A percentile compares a stretch with the other conserved stretches of the same genome.
phyloP scores from a whole-genome alignment of 2,888 invertebrate genomes.

The Byasa hedistus region DNA sequence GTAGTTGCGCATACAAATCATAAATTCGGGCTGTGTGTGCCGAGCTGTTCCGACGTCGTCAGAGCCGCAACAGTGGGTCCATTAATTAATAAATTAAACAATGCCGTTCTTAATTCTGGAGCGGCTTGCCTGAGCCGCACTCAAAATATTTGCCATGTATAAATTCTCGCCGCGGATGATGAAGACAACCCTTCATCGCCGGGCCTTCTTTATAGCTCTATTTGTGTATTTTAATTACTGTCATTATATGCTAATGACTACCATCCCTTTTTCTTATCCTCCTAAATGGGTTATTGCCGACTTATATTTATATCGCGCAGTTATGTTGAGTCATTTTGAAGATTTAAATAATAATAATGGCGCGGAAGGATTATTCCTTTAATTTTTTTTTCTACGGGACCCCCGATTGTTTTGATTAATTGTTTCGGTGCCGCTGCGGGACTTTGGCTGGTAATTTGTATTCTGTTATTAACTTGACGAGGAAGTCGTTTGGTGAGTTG shows the following conservation, averaged over 20 bases:
- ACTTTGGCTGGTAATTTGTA: constrained; percentile 69
- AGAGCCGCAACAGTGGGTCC: constrained; percentile 65
- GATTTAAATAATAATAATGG: constrained; percentile 76
- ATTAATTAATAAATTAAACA: constrained; percentile 80
- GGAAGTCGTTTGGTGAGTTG: constrained; percentile 66
- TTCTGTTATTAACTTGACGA: constrained; percentile 73
- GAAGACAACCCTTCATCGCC: constrained; percentile 78
- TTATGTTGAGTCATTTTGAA: constrained; percentile 66
- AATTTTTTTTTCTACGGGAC: constrained; percentile 55
- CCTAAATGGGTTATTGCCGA: constrained; percentile 77
- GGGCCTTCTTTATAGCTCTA: constrained; percentile 82
- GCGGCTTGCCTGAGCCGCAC: constrained; percentile 63
- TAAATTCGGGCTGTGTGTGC: constrained; percentile 32
- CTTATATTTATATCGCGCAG: constrained; percentile 73
- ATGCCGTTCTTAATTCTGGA: constrained; percentile 68
- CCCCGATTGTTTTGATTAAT: constrained; percentile 71
- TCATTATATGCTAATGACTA: constrained; percentile 83
- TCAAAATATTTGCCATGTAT: constrained; percentile 78
- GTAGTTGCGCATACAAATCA: constrained; percentile 32
- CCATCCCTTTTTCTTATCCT: constrained; percentile 81
- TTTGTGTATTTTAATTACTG: constrained; percentile 87
- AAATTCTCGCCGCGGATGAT: constrained; percentile 74
- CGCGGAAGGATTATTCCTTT: constrained; percentile 57
- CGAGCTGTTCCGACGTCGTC: constrained; percentile 41
- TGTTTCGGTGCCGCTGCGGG: constrained; percentile 58